phyloP scores from a whole-genome alignment of 1,140 invertebrate species.

The Goniozus legneri region DNA sequence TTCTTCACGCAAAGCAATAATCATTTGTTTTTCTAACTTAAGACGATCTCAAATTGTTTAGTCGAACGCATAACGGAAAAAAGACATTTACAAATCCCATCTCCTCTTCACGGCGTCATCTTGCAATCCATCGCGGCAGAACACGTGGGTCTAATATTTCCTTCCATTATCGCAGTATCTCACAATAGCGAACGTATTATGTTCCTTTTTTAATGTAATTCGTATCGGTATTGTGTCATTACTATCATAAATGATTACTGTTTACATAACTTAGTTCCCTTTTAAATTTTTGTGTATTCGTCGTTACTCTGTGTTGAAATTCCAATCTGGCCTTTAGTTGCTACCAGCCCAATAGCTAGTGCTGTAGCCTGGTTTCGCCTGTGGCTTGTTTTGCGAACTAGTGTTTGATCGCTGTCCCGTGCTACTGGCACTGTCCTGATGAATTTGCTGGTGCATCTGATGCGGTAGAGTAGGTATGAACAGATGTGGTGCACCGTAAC shows the following conservation, averaged over 20 bases:
- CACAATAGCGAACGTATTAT: not conserved
- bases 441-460: conserved; percentile 71
- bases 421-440: conserved; percentile 67
- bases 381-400: conserved; percentile 66
- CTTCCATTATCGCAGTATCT: not conserved
- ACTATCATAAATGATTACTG: not conserved
- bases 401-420: conserved; percentile 66
- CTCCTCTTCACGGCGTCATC: too few relatives aligned
- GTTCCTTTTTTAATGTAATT: not conserved
- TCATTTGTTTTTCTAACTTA: not conserved
- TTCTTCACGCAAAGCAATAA: not conserved
- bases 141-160: not conserved
- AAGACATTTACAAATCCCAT: not conserved
- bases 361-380: conserved; percentile 64
- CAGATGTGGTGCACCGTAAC: conserved; percentile 62
- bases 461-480: conserved; percentile 73
- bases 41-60: not conserved
- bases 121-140: too few relatives aligned
- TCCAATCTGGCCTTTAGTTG: conserved; percentile 58
- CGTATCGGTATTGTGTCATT: not conserved
- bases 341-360: conserved; percentile 62
- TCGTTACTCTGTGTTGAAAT: too few relatives aligned
- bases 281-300: too few relatives aligned
- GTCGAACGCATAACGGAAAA: not conserved
- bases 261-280: too few relatives aligned